Base-by-base conservation (phyloP, 2,888 invertebrate genomes). In the Tachystola acroxantha region DNA sequence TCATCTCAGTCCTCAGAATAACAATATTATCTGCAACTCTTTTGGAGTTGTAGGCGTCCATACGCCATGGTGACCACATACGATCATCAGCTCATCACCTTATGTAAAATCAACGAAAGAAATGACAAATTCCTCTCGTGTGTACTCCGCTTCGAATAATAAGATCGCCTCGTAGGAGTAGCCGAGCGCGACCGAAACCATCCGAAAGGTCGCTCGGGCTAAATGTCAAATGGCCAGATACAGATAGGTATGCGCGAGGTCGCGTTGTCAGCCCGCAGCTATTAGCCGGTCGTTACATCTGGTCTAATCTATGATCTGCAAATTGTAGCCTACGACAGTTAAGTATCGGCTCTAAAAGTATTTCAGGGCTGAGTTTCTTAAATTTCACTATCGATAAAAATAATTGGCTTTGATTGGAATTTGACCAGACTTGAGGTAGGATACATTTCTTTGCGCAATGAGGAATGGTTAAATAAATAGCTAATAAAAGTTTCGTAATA, bases 151-250 rank as follows among this genome's bases (percentile, higher is more conserved):
- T 56, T 57, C 62, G 62, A 67, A 72, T 73, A 71, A 59, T 53
- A 58, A 59, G 57, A 48, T 42, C 34, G 53, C 61, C 46, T 56
- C 59, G 80, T 80, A 74, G 76, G 79, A 74, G 80, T 77, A 64
- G 55, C 62, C 67, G 66, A 64, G 48, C 57, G 54, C 54, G 59
- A 64, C 69, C 79, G 69, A 73, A 74, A 72, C 65, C 59, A 61
- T 59, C 65, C 62, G 64, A 81, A 76, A 81, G 81, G 81, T 84
- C 81, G 54, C 11, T 61, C 58, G 68, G 74, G 75, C 74, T 73
- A 79, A 81, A 84, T 84, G 81, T 81, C 81, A 82, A 71, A 69
- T 54, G 40, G 16, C 16, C 16, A 16, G 16, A 16, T 16, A 16
- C 3, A 6, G 54, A 60, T 49, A 50, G 58, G 50, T 50, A 61